A percentile compares a stretch with the other conserved stretches of the same genome.
These are phyloP conservation scores for Halcyon badia DNA, from an alignment of 2,797 vertebrate genomes.

Conservation along the genomic window DNA sequence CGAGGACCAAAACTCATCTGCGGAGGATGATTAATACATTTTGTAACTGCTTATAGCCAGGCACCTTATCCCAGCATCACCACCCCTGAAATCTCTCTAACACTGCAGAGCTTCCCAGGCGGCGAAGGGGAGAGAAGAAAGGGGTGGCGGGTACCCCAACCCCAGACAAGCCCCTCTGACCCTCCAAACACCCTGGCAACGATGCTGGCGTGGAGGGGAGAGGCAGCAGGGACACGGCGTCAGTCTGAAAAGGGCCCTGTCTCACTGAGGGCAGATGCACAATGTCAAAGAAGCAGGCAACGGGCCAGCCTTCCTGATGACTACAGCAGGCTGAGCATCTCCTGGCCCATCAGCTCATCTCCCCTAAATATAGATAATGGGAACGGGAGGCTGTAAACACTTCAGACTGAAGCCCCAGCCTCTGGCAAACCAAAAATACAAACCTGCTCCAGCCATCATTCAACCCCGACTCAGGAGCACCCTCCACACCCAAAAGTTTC, in stretches of 20 bases:
- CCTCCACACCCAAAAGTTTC: conserved; percentile 27
- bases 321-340: background rate
- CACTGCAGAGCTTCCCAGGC: background rate
- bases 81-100: background rate
- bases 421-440: background rate
- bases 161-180: background rate
- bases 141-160: background rate
- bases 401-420: background rate
- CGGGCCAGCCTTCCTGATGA: background rate
- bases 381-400: background rate
- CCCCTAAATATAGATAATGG: background rate
- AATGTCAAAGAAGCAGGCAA: background rate
- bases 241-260: rapidly evolving
- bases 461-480: background rate
- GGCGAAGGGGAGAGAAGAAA: background rate
- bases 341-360: background rate
- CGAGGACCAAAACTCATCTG: background rate
- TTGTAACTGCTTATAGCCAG: background rate
- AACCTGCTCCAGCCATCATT: background rate
- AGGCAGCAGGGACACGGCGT: rapidly evolving
- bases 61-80: background rate
- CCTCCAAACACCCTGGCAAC: background rate
- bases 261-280: background rate
- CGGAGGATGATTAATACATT: background rate
- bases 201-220: rapidly evolving